Evolutionary conservation across 2,888 invertebrate species (phyloP).

Genomic region (Peribatodes rhomboidaria): DNA sequence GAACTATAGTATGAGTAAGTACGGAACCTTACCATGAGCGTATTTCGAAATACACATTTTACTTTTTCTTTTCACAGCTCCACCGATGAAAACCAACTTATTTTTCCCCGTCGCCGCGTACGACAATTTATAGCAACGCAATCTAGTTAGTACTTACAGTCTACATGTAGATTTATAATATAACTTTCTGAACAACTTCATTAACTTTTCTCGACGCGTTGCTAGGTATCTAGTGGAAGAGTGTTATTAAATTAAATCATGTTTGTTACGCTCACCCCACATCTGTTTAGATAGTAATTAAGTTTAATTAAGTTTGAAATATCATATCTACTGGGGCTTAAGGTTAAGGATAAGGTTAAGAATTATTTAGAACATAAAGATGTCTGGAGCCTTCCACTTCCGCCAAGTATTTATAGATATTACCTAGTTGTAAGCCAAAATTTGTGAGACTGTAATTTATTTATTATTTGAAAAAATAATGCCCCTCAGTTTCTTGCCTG

Average conservation of each 20-base stretch:
- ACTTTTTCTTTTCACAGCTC: too few relatives aligned
- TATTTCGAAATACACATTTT: too few relatives aligned
- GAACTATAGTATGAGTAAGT: too few relatives aligned
- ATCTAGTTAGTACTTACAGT: not conserved
- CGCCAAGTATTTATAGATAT: too few relatives aligned
- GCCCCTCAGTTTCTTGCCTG: too few relatives aligned
- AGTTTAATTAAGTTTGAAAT: not conserved
- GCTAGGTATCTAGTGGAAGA: not conserved
- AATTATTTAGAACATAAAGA: too few relatives aligned
- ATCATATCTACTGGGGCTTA: not conserved
- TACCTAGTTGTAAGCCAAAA: too few relatives aligned
- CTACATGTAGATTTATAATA: not conserved
- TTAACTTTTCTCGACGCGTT: conserved; percentile 2
- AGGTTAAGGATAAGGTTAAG: too few relatives aligned
- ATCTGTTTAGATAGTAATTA: not conserved
- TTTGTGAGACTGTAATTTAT: too few relatives aligned
- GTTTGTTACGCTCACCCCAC: not conserved
- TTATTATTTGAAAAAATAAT: too few relatives aligned
- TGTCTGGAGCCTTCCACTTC: too few relatives aligned
- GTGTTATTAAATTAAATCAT: conserved; percentile 1
- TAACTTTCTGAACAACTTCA: conserved; percentile 3
- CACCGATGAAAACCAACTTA: not conserved
- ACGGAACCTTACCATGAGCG: too few relatives aligned
- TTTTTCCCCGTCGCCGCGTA: not conserved
- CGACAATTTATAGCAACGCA: not conserved